phyloP scores from a whole-genome alignment of 2,888 invertebrate genomes.

The Drosophila villosipedis region DNA sequence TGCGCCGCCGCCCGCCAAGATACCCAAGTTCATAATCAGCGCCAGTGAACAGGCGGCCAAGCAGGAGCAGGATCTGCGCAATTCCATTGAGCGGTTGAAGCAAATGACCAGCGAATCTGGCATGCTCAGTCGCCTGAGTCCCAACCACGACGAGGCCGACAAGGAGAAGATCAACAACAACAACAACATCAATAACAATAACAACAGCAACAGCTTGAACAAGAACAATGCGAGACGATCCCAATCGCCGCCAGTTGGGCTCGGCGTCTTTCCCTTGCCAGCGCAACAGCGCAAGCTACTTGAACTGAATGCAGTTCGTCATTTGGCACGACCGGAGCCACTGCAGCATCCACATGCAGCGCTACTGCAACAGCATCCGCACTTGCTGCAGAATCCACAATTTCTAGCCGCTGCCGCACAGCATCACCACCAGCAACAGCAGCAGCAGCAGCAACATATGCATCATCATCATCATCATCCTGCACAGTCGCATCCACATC shows the following conservation, averaged over 20 bases:
- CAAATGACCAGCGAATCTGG: slow-evolving; percentile 83
- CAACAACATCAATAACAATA: slow-evolving; percentile 56
- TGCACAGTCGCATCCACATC: slow-evolving; percentile 39
- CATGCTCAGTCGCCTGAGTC: slow-evolving; percentile 83
- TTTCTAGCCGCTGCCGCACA: slow-evolving; percentile 81
- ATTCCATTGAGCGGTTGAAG: slow-evolving; percentile 84
- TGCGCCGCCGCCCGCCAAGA: slow-evolving; percentile 63
- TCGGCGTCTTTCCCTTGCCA: slow-evolving; percentile 55
- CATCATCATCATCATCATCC: slow-evolving; percentile 58
- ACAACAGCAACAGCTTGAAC: slow-evolving; percentile 44
- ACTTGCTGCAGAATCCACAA: slow-evolving; percentile 82
- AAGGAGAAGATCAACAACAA: slow-evolving; percentile 63
- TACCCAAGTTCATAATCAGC: slow-evolving; percentile 80
- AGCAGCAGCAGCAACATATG: slow-evolving; percentile 61
- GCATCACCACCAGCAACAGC: slow-evolving; percentile 75
- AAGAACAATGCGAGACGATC: slow-evolving; percentile 55
- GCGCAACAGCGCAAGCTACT: slow-evolving; percentile 79
- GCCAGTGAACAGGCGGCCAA: slow-evolving; percentile 56
- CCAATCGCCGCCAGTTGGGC: slow-evolving; percentile 58
- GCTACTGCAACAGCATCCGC: slow-evolving; percentile 81
- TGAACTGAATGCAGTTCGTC: slow-evolving; percentile 75
- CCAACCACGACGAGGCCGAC: slow-evolving; percentile 67
- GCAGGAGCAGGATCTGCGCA: slow-evolving; percentile 78
- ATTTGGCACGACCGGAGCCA: slow-evolving; percentile 83
- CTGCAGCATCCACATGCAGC: slow-evolving; percentile 83